Base-by-base conservation (phyloP, 2,888 invertebrate genomes). In the Eumacrocentrus americanus region DNA sequence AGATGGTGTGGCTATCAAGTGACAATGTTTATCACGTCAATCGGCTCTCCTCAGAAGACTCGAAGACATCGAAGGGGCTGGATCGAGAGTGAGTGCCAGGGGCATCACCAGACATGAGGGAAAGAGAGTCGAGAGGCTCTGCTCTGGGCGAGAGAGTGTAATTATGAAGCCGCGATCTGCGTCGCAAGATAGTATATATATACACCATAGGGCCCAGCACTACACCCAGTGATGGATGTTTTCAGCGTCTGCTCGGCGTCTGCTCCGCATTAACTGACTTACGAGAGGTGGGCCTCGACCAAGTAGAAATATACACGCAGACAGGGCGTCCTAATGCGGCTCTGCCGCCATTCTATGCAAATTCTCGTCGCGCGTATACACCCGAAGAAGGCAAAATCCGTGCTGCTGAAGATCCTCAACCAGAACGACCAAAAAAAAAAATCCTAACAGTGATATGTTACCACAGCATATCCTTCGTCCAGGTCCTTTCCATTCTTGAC, bases 201-300 rank as follows among this genome's bases (percentile, higher is more conserved):
- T n/a, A 42, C 7, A 16, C 18, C 18, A 42, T 22, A 46, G 22
- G 74, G 66, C 70, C 69, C 67, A 70, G 69, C 22, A 11, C 23
- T 40, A 50, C 29, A 40, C 53, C 46, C 53, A 72, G 78, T 80
- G 80, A 80, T 80, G 80, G 80, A 80, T 80, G 80, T 77, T 80
- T 80, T 79, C 79, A 79, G 72, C 78, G 80, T 80, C 77, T 78
- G 76, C 72, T 74, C 68, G 73, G 75, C 74, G 79, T 79, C 79
- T 79, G 62, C 75, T 75, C 76, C 71, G 78, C 75, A 78, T 79
- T 78, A 63, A 76, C 75, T 72, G 73, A 71, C 73, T 72, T 73
- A 69, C 74, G 73, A 71, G 70, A 60, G 54, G 59, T 53, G 62
- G 60, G 51, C 59, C 37, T 18, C 6, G 37, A 38, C 40, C 38